Evolutionary conservation across 2,797 vertebrate species (phyloP).

Genomic region (Eupleurogrammus muticus): DNA sequence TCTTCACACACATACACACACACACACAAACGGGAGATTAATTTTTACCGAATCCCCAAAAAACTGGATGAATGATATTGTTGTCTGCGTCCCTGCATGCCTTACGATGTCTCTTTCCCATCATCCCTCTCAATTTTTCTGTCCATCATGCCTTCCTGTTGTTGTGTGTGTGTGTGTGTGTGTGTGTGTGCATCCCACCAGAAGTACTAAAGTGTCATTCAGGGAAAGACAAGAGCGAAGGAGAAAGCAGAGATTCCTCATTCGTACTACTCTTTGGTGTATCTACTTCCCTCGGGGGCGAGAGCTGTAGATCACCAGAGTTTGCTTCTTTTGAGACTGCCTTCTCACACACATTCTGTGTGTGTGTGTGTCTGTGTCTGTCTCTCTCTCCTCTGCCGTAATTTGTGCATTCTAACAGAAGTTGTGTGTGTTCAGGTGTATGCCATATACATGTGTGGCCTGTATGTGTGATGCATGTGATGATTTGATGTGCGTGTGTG

Average conservation of each 20-base stretch:
- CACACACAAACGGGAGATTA: conserved; percentile 37
- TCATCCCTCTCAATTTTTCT: conserved; percentile 31
- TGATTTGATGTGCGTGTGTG: conserved; percentile 36
- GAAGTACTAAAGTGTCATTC: conserved; percentile 53
- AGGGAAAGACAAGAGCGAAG: conserved; percentile 42
- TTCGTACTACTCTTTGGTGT: conserved; percentile 65
- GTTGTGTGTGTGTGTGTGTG: background rate
- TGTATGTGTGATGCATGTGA: conserved; percentile 28
- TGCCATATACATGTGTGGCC: conserved; percentile 37
- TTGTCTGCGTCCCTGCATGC: conserved; percentile 34
- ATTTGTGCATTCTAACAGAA: conserved; percentile 49
- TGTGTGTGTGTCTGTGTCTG: background rate
- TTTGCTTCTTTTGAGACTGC: conserved; percentile 40
- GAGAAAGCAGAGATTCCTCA: conserved; percentile 40
- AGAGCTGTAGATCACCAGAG: conserved; percentile 55
- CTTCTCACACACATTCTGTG: background rate
- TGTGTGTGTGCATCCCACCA: conserved; percentile 26
- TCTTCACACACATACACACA: conserved; percentile 35
- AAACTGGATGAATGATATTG: conserved; percentile 42
- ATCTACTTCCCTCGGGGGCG: conserved; percentile 43
- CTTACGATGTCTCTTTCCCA: conserved; percentile 27
- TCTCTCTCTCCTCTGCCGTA: conserved; percentile 15
- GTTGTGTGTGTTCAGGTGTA: conserved; percentile 30
- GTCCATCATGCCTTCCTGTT: conserved; percentile 18
- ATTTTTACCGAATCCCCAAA: conserved; percentile 52